Evolutionary conservation across 2,113 vertebrate species (phyloP).

Genomic region (Heterotilapia buettikoferi): DNA sequence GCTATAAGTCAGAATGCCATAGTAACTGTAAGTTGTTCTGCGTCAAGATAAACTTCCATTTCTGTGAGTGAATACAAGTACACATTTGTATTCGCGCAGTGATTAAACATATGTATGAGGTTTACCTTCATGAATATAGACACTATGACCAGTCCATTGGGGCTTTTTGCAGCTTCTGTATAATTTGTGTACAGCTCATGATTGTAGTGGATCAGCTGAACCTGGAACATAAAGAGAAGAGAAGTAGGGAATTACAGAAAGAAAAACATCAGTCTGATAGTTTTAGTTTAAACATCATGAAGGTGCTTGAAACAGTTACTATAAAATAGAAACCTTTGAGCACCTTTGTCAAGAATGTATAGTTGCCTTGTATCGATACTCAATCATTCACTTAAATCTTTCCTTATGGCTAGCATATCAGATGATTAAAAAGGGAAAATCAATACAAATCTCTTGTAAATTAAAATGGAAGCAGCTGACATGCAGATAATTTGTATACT

Average conservation of each 20-base stretch:
- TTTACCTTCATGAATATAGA: conserved; percentile 99
- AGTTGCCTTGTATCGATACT: not conserved
- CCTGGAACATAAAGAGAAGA: conserved; percentile 69
- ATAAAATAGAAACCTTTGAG: not conserved
- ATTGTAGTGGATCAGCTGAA: conserved; percentile 99
- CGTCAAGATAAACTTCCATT: not conserved
- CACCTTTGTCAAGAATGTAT: not conserved
- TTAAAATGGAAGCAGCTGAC: not conserved
- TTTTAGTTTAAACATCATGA: not conserved
- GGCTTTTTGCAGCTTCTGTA: conserved; percentile 97
- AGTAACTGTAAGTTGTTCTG: not conserved
- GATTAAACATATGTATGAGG: not conserved
- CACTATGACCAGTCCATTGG: conserved; percentile 95
- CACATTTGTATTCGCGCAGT: not conserved
- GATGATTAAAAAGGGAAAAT: conserved; percentile 24
- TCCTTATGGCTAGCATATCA: not conserved
- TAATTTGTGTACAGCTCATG: conserved; percentile 96
- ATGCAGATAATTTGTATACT: not conserved
- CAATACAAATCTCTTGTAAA: not conserved
- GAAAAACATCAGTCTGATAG: not conserved
- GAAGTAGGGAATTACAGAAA: not conserved
- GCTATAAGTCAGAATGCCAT: not conserved
- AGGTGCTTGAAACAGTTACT: not conserved
- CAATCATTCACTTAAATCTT: not conserved
- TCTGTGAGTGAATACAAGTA: not conserved